Base-by-base conservation (phyloP, 1,140 invertebrate species). In the Pomphorhynchus laevis region DNA sequence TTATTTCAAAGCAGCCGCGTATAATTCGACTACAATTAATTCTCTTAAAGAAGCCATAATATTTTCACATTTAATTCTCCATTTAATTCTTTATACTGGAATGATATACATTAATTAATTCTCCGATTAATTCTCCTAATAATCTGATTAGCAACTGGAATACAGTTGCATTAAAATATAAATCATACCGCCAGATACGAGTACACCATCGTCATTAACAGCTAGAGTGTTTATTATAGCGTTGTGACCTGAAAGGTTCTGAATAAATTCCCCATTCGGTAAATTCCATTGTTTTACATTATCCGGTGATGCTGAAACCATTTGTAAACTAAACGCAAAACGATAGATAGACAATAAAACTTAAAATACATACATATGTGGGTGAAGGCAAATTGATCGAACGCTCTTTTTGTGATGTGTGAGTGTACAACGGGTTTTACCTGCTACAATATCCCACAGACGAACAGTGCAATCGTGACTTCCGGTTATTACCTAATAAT, bases 321-420 rank as follows among this genome's bases (percentile, higher is more conserved):
- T 93, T 63, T 80, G 86, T 53, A 89, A 74, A 41, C 68, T 69
- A 47, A 38, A 38, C 38, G 32, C 53, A 48, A 48, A 47, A 34
- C 24, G 44, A 27, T 34, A 27, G 44, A 47, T 45, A 20, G 44
- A 21, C 24, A 35, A 47, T 40, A n/a, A 12, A 17, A 5, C 20
- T 3, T 31, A 20, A 14, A 41, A 21, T 46, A 63, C 64, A 62
- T 52, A 72, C 57, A 79, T 58, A 31, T 67, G 70, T 1, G 86
- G 86, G 65, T 95, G 84, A 9, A 89, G 62, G 1, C 70, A 69
- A 1, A 95, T 54, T 31, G 79, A 69, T 43, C 86, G 63, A 0
- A 98, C 82, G 49, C 79, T 86, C 52, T 95, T 98, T 56, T 98
- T 98, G 53, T 98, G 89, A 61, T 98, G 89, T 1, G 89, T 98